Evolutionary conservation across 2,888 invertebrate species (phyloP), one percentile per base, ranked within the genome.

Genomic region (Plagiodera versicolora): DNA sequence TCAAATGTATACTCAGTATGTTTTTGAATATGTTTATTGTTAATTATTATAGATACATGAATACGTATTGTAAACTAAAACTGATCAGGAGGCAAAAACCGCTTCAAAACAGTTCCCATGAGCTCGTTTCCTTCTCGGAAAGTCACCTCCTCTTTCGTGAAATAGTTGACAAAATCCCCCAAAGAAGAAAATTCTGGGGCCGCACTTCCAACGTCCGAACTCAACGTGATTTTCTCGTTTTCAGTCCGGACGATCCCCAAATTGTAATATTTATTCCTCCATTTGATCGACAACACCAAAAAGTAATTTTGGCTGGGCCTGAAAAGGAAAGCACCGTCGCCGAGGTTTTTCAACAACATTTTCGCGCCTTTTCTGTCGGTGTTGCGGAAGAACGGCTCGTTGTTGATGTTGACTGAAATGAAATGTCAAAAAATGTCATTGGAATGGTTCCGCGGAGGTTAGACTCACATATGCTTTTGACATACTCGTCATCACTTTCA

Each of bases 341-440:
- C 63, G 4, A 69, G 48, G 39, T 60, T 56, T 16, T 54, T 11
- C n/a, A 74, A 50, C 4, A 72, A 60, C n/a, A 46, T 48, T 58
- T 64, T 69, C 1, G 73, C 72, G 2, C 74, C 72, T 54, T 68
- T 69, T 44, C 73, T 48, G 54, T 71, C 70, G 0, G 67, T 72
- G 54, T 73, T 67, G 47, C 71, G 56, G 51, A 64, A 74, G 58
- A 60, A 73, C 0, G 65, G 64, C 16, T 70, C 66, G 16, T 68
- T 61, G 58, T 63, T 68, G 19, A 69, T 47, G 57, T 70, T 68
- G 24, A 64, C 72, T 73, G 57, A 35, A 72, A 69, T 45, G 49
- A 50, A 47, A 49, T 24, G 24, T 5, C n/a, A n/a, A n/a, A n/a
- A n/a, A n/a, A n/a, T n/a, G n/a, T n/a, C n/a, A 24, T 24, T 24